These are phyloP conservation scores for Platalea minor DNA, from an alignment of 2,797 vertebrate genomes.

Conservation along the genomic window DNA sequence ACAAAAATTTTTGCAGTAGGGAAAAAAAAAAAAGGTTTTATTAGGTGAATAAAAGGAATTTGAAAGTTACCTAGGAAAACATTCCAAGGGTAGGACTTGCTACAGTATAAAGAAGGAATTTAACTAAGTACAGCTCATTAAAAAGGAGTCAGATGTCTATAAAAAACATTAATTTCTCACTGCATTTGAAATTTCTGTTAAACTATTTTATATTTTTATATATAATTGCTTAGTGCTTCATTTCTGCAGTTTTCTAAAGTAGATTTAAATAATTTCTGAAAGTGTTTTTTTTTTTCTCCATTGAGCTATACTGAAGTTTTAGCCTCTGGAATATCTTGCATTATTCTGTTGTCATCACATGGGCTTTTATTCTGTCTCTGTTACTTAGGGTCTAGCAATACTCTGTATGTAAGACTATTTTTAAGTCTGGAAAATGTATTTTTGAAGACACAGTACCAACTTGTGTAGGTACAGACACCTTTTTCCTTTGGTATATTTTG, in stretches of 20 bases:
- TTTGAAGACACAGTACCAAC: neutral
- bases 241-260: constrained; percentile 9
- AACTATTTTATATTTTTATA: neutral
- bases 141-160: constrained; percentile 55
- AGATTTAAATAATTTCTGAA: neutral
- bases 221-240: neutral
- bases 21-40: constrained; percentile 65
- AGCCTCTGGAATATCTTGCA: neutral
- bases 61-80: constrained; percentile 60
- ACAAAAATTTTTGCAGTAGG: constrained; percentile 23
- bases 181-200: constrained; percentile 38
- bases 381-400: neutral
- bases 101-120: constrained; percentile 55
- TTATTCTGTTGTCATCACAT: neutral
- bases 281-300: neutral
- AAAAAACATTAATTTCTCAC: constrained; percentile 50
- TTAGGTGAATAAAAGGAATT: constrained; percentile 62
- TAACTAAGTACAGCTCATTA: constrained; percentile 38
- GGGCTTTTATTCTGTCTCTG: neutral
- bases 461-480: neutral
- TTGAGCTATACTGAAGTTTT: neutral
- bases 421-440: neutral
- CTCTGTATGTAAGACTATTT: neutral
- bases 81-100: constrained; percentile 46
- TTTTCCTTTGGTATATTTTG: neutral